Conservation (phyloP, 2,888 invertebrate species). For the Gari tellinella region DNA sequence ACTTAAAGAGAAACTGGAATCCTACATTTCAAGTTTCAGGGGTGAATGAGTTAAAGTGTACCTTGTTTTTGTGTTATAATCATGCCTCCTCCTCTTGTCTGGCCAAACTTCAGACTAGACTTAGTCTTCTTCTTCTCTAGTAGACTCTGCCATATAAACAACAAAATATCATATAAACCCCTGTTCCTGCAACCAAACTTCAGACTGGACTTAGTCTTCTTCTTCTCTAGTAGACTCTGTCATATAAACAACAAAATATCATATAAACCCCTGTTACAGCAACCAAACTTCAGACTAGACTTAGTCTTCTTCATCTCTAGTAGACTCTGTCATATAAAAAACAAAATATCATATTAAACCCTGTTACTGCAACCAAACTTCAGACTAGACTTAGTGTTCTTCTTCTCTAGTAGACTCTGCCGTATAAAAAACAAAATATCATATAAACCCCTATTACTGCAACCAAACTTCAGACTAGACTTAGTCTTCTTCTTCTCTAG, state of each 20-base stretch:
- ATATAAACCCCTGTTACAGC: too few species aligned
- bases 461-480: slow-evolving; percentile 89
- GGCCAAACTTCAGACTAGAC: slow-evolving; percentile 89
- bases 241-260: slow-evolving; percentile 22
- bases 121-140: slow-evolving; percentile 89
- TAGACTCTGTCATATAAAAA: slow-evolving; percentile 75
- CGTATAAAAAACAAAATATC: slow-evolving; percentile 21
- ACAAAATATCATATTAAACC: not conserved
- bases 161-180: not conserved
- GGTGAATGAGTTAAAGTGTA: too few species aligned
- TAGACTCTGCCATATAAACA: slow-evolving; percentile 75
- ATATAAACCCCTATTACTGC: too few species aligned
- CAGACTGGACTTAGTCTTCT: slow-evolving; percentile 89
- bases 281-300: slow-evolving; percentile 89
- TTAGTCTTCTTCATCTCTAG: slow-evolving; percentile 89
- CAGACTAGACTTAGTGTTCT: slow-evolving; percentile 89
- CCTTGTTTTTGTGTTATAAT: slow-evolving; percentile 94
- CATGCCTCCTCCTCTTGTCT: slow-evolving; percentile 87
- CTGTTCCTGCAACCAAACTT: too few species aligned
- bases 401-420: slow-evolving; percentile 86
- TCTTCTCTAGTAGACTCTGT: slow-evolving; percentile 86
- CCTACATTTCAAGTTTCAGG: too few species aligned
- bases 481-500: slow-evolving; percentile 89
- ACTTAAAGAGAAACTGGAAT: too few species aligned
- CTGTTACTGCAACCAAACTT: too few species aligned